Evolutionary conservation across 2,888 invertebrate species (phyloP), one percentile per base, ranked within the genome.

Genomic region (Amiota communis): DNA sequence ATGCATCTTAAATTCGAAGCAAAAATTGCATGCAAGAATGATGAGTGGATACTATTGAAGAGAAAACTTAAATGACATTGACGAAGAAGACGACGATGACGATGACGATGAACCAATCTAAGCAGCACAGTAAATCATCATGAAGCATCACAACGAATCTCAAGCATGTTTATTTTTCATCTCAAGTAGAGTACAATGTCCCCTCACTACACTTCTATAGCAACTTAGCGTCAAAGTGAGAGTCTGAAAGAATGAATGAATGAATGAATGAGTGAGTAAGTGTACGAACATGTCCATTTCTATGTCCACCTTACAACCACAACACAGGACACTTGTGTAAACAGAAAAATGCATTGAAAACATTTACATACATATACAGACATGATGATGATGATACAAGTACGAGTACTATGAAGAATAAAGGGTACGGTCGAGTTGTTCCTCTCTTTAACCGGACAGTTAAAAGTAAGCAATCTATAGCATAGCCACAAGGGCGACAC

Each of bases 161-260:
- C 20, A 49, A 68, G 36, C 46, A 53, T 85, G 82, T 83, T 83
- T 83, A 85, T 85, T 85, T 83, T 83, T 81, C 83, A 83, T 83
- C 85, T 85, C 68, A 46, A n/a, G 36, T 8, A 63, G 15, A n/a
- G 36, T 8, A 63, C 63, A 63, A 63, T 46, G 36, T 36, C 46
- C 23, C 63, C 36, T 23, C 23, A 23, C 23, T 23, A 4, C 36
- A 36, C 4, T 36, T 36, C 36, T 36, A 36, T 36, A 36, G 2
- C 36, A 36, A 36, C 36, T 2, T 36, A 6, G 8, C 36, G 3
- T 23, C 23, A 23, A 23, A 23, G 23, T 36, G 36, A 36, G 36
- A 36, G 8, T 36, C 36, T 36, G 36, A 36, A 36, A 36, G 36
- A 36, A 36, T 36, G 36, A 36, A 36, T 15, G 53, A 59, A 20